phyloP scores from a whole-genome alignment of 2,797 vertebrate species.

The Gymnocypris eckloni region DNA sequence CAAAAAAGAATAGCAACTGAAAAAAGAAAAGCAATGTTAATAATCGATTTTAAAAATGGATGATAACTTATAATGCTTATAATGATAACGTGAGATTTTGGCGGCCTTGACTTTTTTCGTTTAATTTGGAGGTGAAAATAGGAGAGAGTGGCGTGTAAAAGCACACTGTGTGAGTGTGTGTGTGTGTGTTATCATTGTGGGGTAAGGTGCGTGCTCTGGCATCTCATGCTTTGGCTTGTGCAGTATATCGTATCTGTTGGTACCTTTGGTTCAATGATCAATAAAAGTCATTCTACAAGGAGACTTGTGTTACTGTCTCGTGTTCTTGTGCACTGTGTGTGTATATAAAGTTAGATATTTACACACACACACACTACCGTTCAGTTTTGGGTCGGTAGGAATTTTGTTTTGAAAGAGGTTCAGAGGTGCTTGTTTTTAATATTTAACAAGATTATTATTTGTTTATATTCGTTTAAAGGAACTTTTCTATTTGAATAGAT shows the following conservation, averaged over 20 bases:
- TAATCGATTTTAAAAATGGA: conserved; percentile 79
- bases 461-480: neutral
- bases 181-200: conserved; percentile 58
- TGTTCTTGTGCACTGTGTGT: conserved; percentile 18
- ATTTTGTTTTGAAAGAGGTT: neutral
- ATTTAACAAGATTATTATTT: neutral
- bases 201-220: conserved; percentile 66
- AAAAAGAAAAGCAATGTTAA: conserved; percentile 76
- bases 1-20: conserved; percentile 60
- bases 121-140: conserved; percentile 71
- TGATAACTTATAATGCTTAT: conserved; percentile 62
- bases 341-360: neutral
- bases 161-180: conserved; percentile 57
- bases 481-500: neutral
- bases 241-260: conserved; percentile 81
- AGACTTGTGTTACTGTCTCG: conserved; percentile 38
- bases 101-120: conserved; percentile 85
- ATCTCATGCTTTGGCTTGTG: conserved; percentile 79
- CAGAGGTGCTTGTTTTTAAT: neutral
- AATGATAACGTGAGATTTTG: conserved; percentile 76
- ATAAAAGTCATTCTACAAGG: conserved; percentile 82
- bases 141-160: conserved; percentile 67
- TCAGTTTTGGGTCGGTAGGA: neutral
- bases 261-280: conserved; percentile 83
- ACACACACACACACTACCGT: neutral